These are phyloP conservation scores for Trissonchulus latispiculum DNA, from an alignment of 2,888 invertebrate species.

Conservation along the genomic window DNA sequence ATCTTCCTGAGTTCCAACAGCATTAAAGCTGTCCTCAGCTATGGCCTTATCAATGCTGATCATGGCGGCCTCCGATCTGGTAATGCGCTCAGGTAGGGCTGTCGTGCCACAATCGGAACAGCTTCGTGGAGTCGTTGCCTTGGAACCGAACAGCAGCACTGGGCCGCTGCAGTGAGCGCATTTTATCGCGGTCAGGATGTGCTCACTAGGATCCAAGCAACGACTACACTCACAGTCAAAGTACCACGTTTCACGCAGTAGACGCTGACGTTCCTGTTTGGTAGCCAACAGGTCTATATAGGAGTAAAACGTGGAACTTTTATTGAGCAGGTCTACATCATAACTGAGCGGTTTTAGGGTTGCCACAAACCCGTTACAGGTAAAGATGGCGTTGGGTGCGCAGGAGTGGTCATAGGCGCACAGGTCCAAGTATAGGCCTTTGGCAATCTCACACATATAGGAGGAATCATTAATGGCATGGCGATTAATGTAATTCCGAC, in stretches of 20 bases:
- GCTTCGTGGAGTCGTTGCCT: not conserved
- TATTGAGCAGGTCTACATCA: conserved; percentile 35
- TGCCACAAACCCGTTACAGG: conserved; percentile 34
- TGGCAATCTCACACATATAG: conserved; percentile 40
- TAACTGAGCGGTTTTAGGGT: conserved; percentile 34
- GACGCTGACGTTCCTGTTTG: conserved; percentile 34
- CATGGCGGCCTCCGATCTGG: conserved; percentile 31
- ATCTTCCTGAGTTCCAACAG: too few relatives aligned
- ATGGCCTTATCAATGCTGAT: conserved; percentile 31
- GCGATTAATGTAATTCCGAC: conserved; percentile 41
- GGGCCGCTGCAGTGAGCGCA: conserved; percentile 9
- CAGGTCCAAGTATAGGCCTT: conserved; percentile 41
- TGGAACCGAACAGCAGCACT: not conserved
- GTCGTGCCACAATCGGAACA: not conserved
- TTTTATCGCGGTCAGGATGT: conserved; percentile 28
- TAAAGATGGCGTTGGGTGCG: conserved; percentile 40
- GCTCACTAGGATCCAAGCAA: conserved; percentile 36
- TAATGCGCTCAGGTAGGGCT: conserved; percentile 24
- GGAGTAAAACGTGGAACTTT: conserved; percentile 36
- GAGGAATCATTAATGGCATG: conserved; percentile 40
- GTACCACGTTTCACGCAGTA: conserved; percentile 28
- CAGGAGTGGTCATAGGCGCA: conserved; percentile 41
- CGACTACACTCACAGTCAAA: conserved; percentile 38
- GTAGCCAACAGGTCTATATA: conserved; percentile 36
- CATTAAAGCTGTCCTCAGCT: conserved; percentile 28